These are phyloP conservation scores for Catagonus wagneri DNA, from an alignment of 2,113 vertebrate species.

Conservation along the genomic window DNA sequence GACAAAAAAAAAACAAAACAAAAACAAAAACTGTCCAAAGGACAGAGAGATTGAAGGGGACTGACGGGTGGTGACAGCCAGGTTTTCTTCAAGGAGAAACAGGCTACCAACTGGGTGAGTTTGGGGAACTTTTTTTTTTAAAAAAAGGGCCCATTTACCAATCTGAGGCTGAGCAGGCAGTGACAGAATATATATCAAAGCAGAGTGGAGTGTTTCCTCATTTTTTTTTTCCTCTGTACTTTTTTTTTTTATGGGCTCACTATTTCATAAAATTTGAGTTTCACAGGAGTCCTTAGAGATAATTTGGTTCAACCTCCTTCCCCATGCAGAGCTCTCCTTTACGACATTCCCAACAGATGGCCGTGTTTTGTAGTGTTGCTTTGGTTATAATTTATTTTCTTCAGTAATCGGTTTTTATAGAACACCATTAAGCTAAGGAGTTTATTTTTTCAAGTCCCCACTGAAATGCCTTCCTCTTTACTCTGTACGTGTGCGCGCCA, in stretches of 20 bases:
- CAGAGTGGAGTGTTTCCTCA: background rate
- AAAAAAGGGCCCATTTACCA: too few species aligned
- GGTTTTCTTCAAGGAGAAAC: background rate
- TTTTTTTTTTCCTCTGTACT: background rate
- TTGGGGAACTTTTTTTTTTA: background rate
- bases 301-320: background rate
- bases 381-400: constrained; percentile 43
- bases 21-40: background rate
- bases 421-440: background rate
- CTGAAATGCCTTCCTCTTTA: background rate
- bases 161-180: background rate
- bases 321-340: background rate
- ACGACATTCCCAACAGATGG: background rate
- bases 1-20: too few species aligned
- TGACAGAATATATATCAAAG: background rate
- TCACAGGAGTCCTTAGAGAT: background rate
- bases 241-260: background rate
- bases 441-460: constrained; percentile 42
- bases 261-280: background rate
- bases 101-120: too few species aligned
- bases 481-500: background rate
- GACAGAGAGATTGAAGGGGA: background rate
- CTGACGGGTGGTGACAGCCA: background rate
- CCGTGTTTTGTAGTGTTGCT: background rate
- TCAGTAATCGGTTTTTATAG: constrained; percentile 31